These are phyloP conservation scores for Yponomeuta sedellus DNA, from an alignment of 2,888 invertebrate species.

Conservation along the genomic window DNA sequence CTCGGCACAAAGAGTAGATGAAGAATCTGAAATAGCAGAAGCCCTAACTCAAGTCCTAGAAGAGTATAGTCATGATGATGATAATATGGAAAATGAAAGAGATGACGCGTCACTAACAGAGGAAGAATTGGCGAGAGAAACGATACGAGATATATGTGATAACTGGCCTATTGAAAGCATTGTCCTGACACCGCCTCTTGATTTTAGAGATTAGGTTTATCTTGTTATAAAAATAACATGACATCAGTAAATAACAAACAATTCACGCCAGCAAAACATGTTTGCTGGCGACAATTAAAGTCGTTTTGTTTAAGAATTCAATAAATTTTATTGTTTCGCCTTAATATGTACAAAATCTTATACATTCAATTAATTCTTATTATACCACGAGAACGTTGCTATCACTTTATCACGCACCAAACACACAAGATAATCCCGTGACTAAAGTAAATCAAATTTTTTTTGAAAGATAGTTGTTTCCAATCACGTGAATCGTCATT, in stretches of 20 bases:
- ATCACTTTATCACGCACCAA: background rate
- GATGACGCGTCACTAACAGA: constrained; percentile 33
- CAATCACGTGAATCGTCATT: too few species aligned
- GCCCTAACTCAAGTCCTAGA: constrained; percentile 57
- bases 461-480: too few species aligned
- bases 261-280: background rate
- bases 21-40: constrained; percentile 40
- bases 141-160: constrained; percentile 49
- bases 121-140: constrained; percentile 47
- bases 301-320: constrained; percentile 3
- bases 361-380: constrained; percentile 2
- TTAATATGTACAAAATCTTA: constrained; percentile 13
- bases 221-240: background rate
- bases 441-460: constrained; percentile 21
- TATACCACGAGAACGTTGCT: constrained; percentile 6
- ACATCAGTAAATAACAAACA: background rate
- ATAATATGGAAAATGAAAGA: constrained; percentile 25
- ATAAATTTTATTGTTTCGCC: constrained; percentile 12
- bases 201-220: constrained; percentile 39
- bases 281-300: background rate
- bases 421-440: background rate
- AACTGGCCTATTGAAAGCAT: constrained; percentile 30
- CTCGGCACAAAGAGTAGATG: constrained; percentile 8
- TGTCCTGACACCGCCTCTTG: constrained; percentile 51
- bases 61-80: constrained; percentile 8